Evolutionary conservation across 1,140 invertebrate genomes (phyloP).

Genomic region (Propsilocerus akamusi): DNA sequence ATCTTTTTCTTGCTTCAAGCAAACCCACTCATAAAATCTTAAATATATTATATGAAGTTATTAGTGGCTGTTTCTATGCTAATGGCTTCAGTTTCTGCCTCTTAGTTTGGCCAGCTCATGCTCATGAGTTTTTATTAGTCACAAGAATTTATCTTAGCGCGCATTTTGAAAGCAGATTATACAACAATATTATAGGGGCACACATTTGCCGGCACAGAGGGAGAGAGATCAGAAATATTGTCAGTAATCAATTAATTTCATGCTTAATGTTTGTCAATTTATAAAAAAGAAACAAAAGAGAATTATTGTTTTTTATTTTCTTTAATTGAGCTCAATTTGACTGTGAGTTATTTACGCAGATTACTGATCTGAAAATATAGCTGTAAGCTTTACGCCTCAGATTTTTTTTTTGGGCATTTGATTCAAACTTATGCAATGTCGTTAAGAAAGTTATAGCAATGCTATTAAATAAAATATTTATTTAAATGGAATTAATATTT

Average conservation of each 20-base stretch:
- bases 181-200: too few species aligned
- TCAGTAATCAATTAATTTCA: constrained; percentile 3
- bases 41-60: neutral
- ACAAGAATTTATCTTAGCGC: neutral
- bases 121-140: neutral
- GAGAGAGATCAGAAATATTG: neutral
- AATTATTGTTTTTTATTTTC: too few species aligned
- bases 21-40: neutral
- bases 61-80: neutral
- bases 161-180: neutral
- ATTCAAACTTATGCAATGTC: too few species aligned
- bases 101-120: too few species aligned
- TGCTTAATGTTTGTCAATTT: constrained; percentile 1
- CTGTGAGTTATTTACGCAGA: neutral
- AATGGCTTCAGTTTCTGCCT: neutral
- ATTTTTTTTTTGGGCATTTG: too few species aligned
- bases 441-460: too few species aligned
- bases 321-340: constrained; percentile 4
- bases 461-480: too few species aligned
- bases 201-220: neutral
- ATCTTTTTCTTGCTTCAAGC: too few species aligned
- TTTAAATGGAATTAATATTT: too few species aligned
- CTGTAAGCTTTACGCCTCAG: too few species aligned
- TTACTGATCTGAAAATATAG: too few species aligned
- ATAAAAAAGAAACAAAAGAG: neutral